phyloP scores from a whole-genome alignment of 2,797 vertebrate genomes.

The Sebastes hopkinsi region DNA sequence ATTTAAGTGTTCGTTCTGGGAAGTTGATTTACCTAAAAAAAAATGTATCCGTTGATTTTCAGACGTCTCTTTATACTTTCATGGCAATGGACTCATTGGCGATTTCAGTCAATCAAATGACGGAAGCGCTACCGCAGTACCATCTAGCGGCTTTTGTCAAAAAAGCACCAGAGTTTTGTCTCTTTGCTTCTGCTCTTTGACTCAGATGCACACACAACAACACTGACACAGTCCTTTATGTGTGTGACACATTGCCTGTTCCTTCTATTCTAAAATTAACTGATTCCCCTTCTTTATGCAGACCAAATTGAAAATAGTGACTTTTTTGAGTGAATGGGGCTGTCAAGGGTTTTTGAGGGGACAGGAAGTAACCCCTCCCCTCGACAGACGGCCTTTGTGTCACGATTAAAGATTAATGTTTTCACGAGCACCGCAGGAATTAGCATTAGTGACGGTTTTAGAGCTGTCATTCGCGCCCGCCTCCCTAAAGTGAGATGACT shows the following conservation, averaged over 20 bases:
- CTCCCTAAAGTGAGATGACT: constrained; percentile 65
- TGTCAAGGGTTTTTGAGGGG: constrained; percentile 38
- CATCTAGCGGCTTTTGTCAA: neutral
- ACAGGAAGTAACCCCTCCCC: constrained; percentile 43
- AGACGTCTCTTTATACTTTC: neutral
- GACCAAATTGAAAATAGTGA: constrained; percentile 18
- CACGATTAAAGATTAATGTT: constrained; percentile 77
- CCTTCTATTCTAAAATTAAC: neutral
- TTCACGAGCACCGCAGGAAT: constrained; percentile 66
- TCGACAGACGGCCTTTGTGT: constrained; percentile 66
- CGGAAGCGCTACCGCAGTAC: neutral
- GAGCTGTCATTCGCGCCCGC: constrained; percentile 71
- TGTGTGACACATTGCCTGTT: neutral
- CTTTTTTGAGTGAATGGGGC: constrained; percentile 25
- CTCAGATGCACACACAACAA: neutral
- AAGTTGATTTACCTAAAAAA: too few species aligned
- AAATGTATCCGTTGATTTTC: too few species aligned
- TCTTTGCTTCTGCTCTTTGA: neutral
- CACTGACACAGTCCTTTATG: neutral
- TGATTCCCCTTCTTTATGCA: neutral
- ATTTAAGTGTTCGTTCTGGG: too few species aligned
- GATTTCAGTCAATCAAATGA: neutral
- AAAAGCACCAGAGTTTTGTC: neutral
- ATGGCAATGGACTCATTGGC: neutral
- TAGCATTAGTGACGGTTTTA: constrained; percentile 78